Evolutionary conservation across 2,888 invertebrate species (phyloP).

Genomic region (Eupithecia centaureata): DNA sequence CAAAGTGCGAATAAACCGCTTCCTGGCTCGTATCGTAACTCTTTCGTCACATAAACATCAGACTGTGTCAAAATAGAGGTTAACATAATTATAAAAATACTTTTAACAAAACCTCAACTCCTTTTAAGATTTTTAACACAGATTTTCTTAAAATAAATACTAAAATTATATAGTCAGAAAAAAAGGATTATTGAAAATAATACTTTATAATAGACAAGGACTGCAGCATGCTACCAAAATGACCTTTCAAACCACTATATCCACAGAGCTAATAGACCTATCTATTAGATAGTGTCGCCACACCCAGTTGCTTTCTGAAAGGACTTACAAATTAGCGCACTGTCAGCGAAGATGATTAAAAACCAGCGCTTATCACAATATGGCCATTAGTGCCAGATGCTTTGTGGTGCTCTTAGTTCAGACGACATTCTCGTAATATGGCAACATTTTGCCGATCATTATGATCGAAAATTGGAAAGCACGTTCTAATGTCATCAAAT

Average conservation of each 20-base stretch:
- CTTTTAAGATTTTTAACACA: no score
- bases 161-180: no score
- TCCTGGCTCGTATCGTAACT: constrained; percentile 61
- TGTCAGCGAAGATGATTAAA: constrained; percentile 68
- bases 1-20: constrained; percentile 62
- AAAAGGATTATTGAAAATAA: no score
- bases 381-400: constrained; percentile 56
- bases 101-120: no score
- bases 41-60: constrained; percentile 64
- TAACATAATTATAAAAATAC: constrained; percentile 5
- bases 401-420: constrained; percentile 43
- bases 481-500: background rate
- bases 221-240: background rate
- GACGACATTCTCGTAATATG: constrained; percentile 27
- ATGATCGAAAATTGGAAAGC: background rate
- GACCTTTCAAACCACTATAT: constrained; percentile 11
- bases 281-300: constrained; percentile 45
- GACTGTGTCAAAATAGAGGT: constrained; percentile 25
- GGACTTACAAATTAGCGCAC: constrained; percentile 54
- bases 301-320: constrained; percentile 57
- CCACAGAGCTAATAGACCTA: constrained; percentile 9
- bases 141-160: no score
- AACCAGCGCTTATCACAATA: constrained; percentile 59
- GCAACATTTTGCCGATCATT: background rate
- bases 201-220: background rate